Conservation (phyloP, 2,888 invertebrate species). For the Tenthredo notha region DNA sequence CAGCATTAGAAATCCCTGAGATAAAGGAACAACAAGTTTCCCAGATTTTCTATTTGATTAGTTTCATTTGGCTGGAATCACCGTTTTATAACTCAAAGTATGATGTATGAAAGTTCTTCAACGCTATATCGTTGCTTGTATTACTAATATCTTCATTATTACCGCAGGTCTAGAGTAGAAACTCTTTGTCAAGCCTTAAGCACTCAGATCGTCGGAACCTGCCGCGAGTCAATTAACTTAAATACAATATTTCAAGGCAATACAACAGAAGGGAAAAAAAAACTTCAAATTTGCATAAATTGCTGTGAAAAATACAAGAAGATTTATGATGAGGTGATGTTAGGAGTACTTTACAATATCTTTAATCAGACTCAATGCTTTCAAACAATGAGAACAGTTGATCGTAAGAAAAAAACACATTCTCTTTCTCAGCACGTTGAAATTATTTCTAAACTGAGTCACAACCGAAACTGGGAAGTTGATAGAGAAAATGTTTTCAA, state of each 20-base stretch:
- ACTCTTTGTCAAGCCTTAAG: slow-evolving; percentile 78
- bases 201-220: slow-evolving; percentile 80
- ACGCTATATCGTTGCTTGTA: not conserved
- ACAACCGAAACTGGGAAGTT: slow-evolving; percentile 78
- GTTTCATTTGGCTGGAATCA: slow-evolving; percentile 81
- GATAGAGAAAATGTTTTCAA: slow-evolving; percentile 80
- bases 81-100: slow-evolving; percentile 79
- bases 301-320: slow-evolving; percentile 79
- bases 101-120: not conserved
- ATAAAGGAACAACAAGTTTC: slow-evolving; percentile 78
- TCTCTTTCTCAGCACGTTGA: slow-evolving; percentile 60
- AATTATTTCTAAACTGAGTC: slow-evolving; percentile 43
- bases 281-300: slow-evolving; percentile 78
- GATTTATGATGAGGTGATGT: slow-evolving; percentile 77
- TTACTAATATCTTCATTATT: not conserved
- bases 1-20: slow-evolving; percentile 76
- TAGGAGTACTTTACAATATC: not conserved
- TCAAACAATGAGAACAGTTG: not conserved
- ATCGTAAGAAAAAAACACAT: not conserved
- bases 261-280: slow-evolving; percentile 77
- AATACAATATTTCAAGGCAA: slow-evolving; percentile 79
- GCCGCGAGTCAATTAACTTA: slow-evolving; percentile 78
- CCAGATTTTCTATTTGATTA: slow-evolving; percentile 78
- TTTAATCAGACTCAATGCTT: not conserved
- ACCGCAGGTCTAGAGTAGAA: slow-evolving; percentile 71